These are phyloP conservation scores for Sicus ferrugineus DNA, from an alignment of 2,888 invertebrate genomes.

Conservation along the genomic window DNA sequence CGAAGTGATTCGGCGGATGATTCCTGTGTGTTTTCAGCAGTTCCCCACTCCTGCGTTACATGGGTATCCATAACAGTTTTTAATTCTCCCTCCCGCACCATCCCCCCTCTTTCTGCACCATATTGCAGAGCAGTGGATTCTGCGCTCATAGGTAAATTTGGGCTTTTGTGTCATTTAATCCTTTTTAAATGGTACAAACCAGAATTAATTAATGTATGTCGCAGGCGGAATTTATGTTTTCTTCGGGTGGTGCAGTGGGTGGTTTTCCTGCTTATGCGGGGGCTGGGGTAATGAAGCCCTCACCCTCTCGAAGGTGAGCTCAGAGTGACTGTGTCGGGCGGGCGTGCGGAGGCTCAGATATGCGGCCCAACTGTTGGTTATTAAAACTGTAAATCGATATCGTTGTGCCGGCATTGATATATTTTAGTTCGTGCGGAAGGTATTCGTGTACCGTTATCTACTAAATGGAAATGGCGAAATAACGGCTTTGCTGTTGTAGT, in stretches of 20 bases:
- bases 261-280: too few species aligned
- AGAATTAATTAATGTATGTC: constrained; percentile 62
- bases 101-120: background rate
- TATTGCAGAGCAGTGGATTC: background rate
- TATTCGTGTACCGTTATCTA: constrained; percentile 18
- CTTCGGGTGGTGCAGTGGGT: too few species aligned
- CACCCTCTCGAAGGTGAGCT: too few species aligned
- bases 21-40: background rate
- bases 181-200: constrained; percentile 57
- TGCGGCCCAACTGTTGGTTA: constrained; percentile 8
- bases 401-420: constrained; percentile 24
- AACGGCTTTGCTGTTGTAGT: constrained; percentile 21
- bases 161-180: constrained; percentile 57
- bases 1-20: constrained; percentile 10
- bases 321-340: too few species aligned
- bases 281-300: too few species aligned
- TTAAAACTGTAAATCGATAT: constrained; percentile 30
- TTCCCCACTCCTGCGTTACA: background rate
- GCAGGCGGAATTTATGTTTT: constrained; percentile 59
- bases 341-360: too few species aligned
- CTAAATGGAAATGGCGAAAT: constrained; percentile 25
- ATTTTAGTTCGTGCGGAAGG: constrained; percentile 14
- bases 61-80: background rate
- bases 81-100: background rate
- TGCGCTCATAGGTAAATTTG: background rate